Evolutionary conservation across 30 jellyfish, hydroid and myxozoan species (phyloP).

Genomic region (Pseudorhiza aurosa): DNA sequence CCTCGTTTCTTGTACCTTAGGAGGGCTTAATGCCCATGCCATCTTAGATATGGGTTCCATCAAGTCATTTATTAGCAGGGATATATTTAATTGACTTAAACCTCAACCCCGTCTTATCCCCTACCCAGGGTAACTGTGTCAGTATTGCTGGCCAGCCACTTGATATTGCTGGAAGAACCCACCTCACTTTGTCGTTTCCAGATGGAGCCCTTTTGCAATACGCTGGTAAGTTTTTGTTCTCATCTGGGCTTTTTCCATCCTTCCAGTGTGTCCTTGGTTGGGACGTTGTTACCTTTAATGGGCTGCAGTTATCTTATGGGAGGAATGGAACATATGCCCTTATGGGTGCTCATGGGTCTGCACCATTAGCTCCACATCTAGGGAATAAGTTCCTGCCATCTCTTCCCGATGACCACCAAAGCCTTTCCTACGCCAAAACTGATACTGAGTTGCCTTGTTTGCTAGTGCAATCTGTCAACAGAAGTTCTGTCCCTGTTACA

Average conservation of each 20-base stretch:
- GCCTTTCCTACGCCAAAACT: not conserved
- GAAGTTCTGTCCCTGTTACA: conserved; percentile 24
- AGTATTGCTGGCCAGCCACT: conserved; percentile 58
- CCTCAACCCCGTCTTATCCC: conserved; percentile 3
- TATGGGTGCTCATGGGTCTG: not conserved
- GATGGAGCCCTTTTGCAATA: conserved; percentile 5
- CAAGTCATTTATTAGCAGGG: conserved; percentile 28
- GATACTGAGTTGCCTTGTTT: conserved; percentile 6
- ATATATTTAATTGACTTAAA: conserved; percentile 10
- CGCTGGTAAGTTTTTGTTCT: conserved; percentile 7
- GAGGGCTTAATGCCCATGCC: conserved; percentile 45
- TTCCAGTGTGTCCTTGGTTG: conserved; percentile 45
- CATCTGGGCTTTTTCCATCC: conserved; percentile 4
- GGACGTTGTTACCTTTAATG: conserved; percentile 31
- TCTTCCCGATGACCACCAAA: not conserved
- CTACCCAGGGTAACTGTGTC: not conserved
- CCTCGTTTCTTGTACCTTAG: conserved; percentile 3
- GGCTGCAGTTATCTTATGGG: not conserved
- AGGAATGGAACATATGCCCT: conserved; percentile 1
- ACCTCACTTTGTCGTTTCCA: conserved; percentile 7
- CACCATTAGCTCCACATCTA: conserved; percentile 5
- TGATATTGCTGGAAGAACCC: conserved; percentile 15
- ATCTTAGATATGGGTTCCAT: conserved; percentile 60
- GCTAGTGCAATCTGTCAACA: conserved; percentile 11
- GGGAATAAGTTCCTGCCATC: not conserved